phyloP scores from a whole-genome alignment of 2,797 vertebrate genomes.

The Urophycis tenuis region DNA sequence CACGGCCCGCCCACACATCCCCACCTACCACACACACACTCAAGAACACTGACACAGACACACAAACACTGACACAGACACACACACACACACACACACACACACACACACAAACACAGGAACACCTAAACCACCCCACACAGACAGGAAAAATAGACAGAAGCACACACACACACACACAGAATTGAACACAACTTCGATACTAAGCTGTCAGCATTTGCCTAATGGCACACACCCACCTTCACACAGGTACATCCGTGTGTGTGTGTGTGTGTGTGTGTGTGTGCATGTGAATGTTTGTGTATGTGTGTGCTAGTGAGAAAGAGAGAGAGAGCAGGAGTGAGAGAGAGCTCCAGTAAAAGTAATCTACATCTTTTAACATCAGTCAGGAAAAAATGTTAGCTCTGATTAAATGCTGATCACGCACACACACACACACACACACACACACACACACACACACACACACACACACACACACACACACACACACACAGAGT shows the following conservation, averaged over 20 bases:
- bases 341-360: constrained; percentile 22
- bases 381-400: constrained; percentile 41
- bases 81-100: constrained; percentile 23
- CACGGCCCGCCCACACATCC: no score
- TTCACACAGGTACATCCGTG: background rate
- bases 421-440: constrained; percentile 42
- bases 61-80: background rate
- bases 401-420: constrained; percentile 51
- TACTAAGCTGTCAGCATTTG: constrained; percentile 38
- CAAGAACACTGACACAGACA: background rate
- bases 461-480: constrained; percentile 18
- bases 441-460: constrained; percentile 19
- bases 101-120: constrained; percentile 8
- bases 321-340: constrained; percentile 12
- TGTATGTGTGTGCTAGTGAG: no score
- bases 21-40: background rate
- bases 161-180: constrained; percentile 18
- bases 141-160: background rate
- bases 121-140: background rate
- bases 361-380: constrained; percentile 57
- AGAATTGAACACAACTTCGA: constrained; percentile 44
- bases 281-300: background rate
- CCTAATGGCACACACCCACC: background rate
- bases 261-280: constrained; percentile 1
- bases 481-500: background rate